Base-by-base conservation (phyloP, 2,888 invertebrate genomes). In the Drosophila kambysellisi region DNA sequence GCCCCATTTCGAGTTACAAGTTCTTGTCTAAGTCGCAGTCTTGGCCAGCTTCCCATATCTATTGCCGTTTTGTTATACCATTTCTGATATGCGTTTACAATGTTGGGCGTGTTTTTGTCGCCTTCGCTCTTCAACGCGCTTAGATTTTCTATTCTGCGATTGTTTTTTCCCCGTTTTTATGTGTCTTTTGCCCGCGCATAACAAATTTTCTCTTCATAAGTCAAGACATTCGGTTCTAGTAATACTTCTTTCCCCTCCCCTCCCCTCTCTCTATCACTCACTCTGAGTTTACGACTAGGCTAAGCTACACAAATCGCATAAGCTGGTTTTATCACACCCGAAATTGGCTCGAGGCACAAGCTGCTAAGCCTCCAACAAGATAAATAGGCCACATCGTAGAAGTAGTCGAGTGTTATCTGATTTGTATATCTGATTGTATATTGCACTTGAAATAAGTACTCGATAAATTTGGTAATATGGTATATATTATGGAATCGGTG, bases 141-240 rank as follows among this genome's bases (percentile, higher is more conserved):
- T 74, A 71, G 85, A 85, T 82, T 82, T 71, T 70, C 76, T 68
- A 73, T 53, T 65, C 74, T 71, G 76, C 63, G 11, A 74, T 60
- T 70, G 64, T 68, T 74, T 62, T 64, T 65, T 43, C 46, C 57
- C 52, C 61, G 63, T 67, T 78, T 79, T 82, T 75, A 63, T 81
- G 67, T 70, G 57, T 66, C 46, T 57, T 46, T 46, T 62, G 51
- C 15, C 56, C 53, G 50, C 71, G 61, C 74, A 82, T 70, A 76
- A 79, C 88, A 72, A 84, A 82, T 83, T 76, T 82, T 68, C 86
- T 82, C 80, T 79, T 76, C 83, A 82, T 88, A 82, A 74, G 79
- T 76, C 79, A 79, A 79, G 69, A 70, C 73, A 68, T 76, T 74
- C 51, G 54, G 51, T 25, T 70, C 61, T 43, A 62, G 41, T 60